Evolutionary conservation across 2,113 vertebrate species (phyloP).

Genomic region (Kobus ellipsiprymnus): DNA sequence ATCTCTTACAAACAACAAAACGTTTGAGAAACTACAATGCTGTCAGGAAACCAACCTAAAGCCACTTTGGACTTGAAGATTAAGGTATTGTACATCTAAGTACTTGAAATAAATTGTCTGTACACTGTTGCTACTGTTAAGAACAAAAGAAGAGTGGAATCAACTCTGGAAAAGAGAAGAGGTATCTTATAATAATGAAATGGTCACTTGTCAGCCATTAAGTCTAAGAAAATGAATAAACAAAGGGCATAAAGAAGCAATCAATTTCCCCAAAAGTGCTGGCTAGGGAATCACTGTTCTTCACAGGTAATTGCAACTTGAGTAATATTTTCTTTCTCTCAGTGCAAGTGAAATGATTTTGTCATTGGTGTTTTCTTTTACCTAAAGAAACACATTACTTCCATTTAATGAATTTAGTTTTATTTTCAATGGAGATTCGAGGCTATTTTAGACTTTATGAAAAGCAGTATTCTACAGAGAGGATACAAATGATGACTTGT

Average conservation of each 20-base stretch:
- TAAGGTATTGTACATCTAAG: neutral
- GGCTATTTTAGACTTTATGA: neutral
- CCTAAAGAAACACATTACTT: neutral
- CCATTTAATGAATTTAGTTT: conserved; percentile 11
- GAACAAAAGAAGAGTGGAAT: neutral
- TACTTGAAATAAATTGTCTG: conserved; percentile 9
- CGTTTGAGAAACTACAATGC: neutral
- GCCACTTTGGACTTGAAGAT: neutral
- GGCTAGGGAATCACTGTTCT: conserved; percentile 15
- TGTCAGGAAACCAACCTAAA: neutral
- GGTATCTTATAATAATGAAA: conserved; percentile 44
- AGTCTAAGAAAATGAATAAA: conserved; percentile 45
- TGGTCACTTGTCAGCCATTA: conserved; percentile 55
- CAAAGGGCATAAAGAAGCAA: conserved; percentile 44
- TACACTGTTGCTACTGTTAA: neutral
- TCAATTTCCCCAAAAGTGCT: conserved; percentile 10
- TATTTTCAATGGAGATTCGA: conserved; percentile 13
- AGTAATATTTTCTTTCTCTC: conserved; percentile 33
- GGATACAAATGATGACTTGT: neutral
- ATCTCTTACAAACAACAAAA: neutral
- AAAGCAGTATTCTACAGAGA: neutral
- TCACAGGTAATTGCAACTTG: conserved; percentile 51
- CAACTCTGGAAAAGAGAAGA: conserved; percentile 1
- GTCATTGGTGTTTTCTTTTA: neutral
- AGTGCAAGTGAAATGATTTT: conserved; percentile 38